phyloP scores from a whole-genome alignment of 1,140 invertebrate species.

The Drosophila tani region DNA sequence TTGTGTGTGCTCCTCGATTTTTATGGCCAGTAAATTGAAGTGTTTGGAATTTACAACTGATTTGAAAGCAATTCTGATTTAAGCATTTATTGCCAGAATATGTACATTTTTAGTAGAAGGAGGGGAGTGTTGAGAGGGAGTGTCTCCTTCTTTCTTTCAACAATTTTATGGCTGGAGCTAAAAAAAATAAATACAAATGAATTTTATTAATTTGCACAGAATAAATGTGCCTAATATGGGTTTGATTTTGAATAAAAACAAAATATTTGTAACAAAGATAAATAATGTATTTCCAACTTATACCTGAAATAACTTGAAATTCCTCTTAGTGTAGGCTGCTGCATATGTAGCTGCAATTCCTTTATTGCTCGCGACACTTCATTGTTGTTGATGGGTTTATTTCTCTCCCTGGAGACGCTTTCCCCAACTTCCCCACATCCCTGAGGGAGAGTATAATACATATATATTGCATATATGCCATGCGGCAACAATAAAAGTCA shows the following conservation, averaged over 20 bases:
- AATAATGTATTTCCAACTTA: background rate
- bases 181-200: background rate
- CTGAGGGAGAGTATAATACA: background rate
- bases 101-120: background rate
- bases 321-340: conserved; percentile 45
- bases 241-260: background rate
- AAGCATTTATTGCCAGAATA: conserved; percentile 1
- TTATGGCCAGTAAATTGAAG: conserved; percentile 61
- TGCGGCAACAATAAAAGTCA: conserved; percentile 54
- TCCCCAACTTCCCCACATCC: background rate
- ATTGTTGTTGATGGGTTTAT: conserved; percentile 70
- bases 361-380: conserved; percentile 58
- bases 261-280: too few species aligned
- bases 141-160: background rate
- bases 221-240: too few species aligned
- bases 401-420: conserved; percentile 31
- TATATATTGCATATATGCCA: conserved; percentile 11
- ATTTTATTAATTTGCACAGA: too few species aligned
- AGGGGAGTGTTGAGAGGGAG: background rate
- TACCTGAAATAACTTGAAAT: background rate
- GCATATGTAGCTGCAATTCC: conserved; percentile 33
- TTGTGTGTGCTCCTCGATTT: background rate
- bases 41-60: conserved; percentile 34
- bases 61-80: conserved; percentile 21
- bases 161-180: background rate